A percentile compares a stretch with the other conserved stretches of the same genome.
phyloP scores from a whole-genome alignment of 2,797 vertebrate genomes.

The Halcyon chelicuti region DNA sequence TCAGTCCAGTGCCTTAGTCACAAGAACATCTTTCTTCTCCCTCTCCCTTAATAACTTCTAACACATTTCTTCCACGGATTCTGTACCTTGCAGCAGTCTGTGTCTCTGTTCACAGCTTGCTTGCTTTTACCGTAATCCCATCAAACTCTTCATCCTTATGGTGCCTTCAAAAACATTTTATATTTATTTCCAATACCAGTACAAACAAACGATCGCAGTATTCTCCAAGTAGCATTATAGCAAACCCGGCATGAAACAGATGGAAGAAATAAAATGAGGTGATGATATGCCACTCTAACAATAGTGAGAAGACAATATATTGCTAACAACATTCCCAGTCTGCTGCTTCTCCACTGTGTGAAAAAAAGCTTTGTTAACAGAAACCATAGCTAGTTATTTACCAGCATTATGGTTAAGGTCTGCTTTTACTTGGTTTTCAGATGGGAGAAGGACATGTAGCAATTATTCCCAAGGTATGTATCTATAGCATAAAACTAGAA shows the following conservation, averaged over 20 bases:
- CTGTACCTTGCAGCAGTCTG: not conserved
- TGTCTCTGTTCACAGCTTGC: constrained; percentile 2
- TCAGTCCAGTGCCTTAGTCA: not conserved
- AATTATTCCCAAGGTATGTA: not conserved
- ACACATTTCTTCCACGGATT: constrained; percentile 9
- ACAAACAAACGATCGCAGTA: constrained; percentile 27
- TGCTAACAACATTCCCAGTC: constrained; percentile 31
- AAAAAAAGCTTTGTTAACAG: constrained; percentile 32
- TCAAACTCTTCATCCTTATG: constrained; percentile 21
- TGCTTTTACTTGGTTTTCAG: constrained; percentile 6
- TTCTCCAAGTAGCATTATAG: constrained; percentile 22
- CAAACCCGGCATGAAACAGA: constrained; percentile 53
- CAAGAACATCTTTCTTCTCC: constrained; percentile 42
- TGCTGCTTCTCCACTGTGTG: constrained; percentile 9
- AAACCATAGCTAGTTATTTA: constrained; percentile 37
- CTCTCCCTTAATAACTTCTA: constrained; percentile 42
- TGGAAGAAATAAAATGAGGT: constrained; percentile 64
- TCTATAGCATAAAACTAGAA: not conserved
- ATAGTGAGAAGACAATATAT: constrained; percentile 43
- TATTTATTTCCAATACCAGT: constrained; percentile 42
- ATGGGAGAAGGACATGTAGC: not conserved
- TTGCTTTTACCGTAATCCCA: not conserved
- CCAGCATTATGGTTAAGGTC: not conserved
- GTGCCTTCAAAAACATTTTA: constrained; percentile 31
- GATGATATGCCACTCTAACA: constrained; percentile 54